phyloP scores from a whole-genome alignment of 2,113 vertebrate genomes.

The Macrotis lagotis region DNA sequence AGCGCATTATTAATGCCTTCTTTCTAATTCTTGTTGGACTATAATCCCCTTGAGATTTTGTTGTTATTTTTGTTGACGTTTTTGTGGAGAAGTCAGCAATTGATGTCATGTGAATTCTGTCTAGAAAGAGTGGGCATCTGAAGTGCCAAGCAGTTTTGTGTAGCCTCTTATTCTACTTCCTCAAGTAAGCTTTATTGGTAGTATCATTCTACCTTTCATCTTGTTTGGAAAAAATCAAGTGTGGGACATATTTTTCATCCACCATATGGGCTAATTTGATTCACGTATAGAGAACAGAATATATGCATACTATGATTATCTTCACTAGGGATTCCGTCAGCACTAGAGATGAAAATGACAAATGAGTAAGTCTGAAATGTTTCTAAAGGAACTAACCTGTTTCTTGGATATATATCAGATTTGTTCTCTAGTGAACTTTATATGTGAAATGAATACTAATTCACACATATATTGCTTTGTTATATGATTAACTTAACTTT shows the following conservation, averaged over 20 bases:
- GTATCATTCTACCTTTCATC: slow-evolving; percentile 34
- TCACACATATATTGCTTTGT: background rate
- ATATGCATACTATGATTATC: slow-evolving; percentile 12
- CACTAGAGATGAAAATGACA: slow-evolving; percentile 24
- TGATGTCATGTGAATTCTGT: slow-evolving; percentile 12
- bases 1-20: slow-evolving; percentile 1
- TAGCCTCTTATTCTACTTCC: slow-evolving; percentile 25
- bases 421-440: background rate
- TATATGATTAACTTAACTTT: background rate
- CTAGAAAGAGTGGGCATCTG: slow-evolving; percentile 12
- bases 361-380: slow-evolving; percentile 30
- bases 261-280: slow-evolving; percentile 50
- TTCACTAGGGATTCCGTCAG: background rate
- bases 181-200: slow-evolving; percentile 14
- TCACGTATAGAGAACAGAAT: slow-evolving; percentile 54
- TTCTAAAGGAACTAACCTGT: slow-evolving; percentile 39
- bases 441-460: background rate
- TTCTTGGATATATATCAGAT: background rate
- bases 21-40: background rate
- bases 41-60: slow-evolving; percentile 43
- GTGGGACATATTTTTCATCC: slow-evolving; percentile 24
- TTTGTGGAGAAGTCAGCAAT: slow-evolving; percentile 50
- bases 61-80: slow-evolving; percentile 42
- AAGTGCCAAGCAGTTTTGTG: slow-evolving; percentile 1
- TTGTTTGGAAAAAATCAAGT: slow-evolving; percentile 35